These are phyloP conservation scores for Drosophila demipolita DNA, from an alignment of 2,888 invertebrate genomes.

Conservation along the genomic window DNA sequence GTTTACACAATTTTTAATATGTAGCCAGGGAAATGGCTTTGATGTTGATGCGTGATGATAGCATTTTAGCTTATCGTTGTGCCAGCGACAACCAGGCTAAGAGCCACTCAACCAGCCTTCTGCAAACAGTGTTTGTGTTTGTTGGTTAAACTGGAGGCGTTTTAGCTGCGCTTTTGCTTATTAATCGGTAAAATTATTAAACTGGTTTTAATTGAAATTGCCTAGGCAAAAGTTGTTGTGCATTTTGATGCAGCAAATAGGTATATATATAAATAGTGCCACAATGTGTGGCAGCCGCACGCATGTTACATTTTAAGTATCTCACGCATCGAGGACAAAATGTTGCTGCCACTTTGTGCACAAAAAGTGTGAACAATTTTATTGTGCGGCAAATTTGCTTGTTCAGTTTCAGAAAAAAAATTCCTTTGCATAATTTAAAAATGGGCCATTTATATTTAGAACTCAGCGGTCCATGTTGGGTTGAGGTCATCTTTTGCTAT, in stretches of 20 bases:
- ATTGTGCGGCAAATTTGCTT: conserved; percentile 73
- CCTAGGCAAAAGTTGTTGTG: neutral
- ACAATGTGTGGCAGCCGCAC: neutral
- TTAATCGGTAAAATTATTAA: conserved; percentile 27
- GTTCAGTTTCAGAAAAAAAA: conserved; percentile 42
- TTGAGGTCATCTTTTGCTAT: conserved; percentile 39
- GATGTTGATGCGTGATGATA: conserved; percentile 33
- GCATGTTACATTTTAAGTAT: conserved; percentile 20
- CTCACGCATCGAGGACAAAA: conserved; percentile 18
- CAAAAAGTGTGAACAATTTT: conserved; percentile 72
- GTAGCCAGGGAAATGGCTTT: conserved; percentile 31
- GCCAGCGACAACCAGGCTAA: conserved; percentile 14
- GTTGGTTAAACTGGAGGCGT: conserved; percentile 35
- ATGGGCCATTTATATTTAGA: conserved; percentile 12
- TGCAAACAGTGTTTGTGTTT: conserved; percentile 6
- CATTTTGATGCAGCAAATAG: conserved; percentile 3
- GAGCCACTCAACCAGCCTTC: neutral
- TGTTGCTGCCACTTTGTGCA: conserved; percentile 31
- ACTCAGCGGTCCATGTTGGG: conserved; percentile 43
- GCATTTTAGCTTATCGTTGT: conserved; percentile 48
- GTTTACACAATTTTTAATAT: conserved; percentile 24
- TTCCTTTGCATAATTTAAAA: conserved; percentile 66
- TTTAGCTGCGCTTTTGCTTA: conserved; percentile 37
- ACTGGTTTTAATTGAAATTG: conserved; percentile 30
- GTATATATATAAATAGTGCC: conserved; percentile 4